Percentiles rank a stretch among this genome's conserved stretches.
These are phyloP conservation scores for Penaeus vannamei DNA, from an alignment of 1,140 invertebrate species.

Conservation along the genomic window DNA sequence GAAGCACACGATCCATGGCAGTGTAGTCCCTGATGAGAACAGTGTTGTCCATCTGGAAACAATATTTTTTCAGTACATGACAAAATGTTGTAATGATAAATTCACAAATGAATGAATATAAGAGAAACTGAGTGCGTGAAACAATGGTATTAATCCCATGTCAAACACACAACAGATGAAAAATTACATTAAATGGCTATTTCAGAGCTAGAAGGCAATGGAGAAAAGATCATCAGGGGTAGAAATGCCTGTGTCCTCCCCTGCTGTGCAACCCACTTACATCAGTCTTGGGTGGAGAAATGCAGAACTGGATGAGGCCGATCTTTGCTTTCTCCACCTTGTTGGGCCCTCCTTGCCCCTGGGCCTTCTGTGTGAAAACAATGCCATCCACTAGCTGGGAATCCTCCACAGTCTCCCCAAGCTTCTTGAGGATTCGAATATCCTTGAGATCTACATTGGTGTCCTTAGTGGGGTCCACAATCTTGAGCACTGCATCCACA, in stretches of 20 bases:
- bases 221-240: no score
- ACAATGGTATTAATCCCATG: neutral
- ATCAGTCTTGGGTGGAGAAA: slow-evolving; percentile 99
- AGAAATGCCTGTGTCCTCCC: no score
- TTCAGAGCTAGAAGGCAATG: no score
- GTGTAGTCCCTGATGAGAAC: slow-evolving; percentile 98
- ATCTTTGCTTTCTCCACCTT: slow-evolving; percentile 98
- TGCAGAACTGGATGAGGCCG: slow-evolving; percentile 99
- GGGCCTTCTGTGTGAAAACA: slow-evolving; percentile 91
- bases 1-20: slow-evolving; percentile 98
- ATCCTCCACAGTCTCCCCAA: slow-evolving; percentile 98
- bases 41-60: slow-evolving; percentile 95
- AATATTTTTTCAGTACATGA: neutral
- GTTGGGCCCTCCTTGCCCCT: slow-evolving; percentile 92
- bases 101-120: neutral
- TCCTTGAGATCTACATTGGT: slow-evolving; percentile 84
- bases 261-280: slow-evolving; percentile 75
- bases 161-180: neutral
- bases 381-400: slow-evolving; percentile 96
- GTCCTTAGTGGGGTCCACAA: slow-evolving; percentile 80
- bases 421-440: slow-evolving; percentile 95
- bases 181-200: neutral
- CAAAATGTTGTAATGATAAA: neutral
- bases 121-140: neutral
- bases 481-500: slow-evolving; percentile 95